These are phyloP conservation scores for Apeltes quadracus DNA, from an alignment of 2,113 vertebrate species.

Conservation along the genomic window DNA sequence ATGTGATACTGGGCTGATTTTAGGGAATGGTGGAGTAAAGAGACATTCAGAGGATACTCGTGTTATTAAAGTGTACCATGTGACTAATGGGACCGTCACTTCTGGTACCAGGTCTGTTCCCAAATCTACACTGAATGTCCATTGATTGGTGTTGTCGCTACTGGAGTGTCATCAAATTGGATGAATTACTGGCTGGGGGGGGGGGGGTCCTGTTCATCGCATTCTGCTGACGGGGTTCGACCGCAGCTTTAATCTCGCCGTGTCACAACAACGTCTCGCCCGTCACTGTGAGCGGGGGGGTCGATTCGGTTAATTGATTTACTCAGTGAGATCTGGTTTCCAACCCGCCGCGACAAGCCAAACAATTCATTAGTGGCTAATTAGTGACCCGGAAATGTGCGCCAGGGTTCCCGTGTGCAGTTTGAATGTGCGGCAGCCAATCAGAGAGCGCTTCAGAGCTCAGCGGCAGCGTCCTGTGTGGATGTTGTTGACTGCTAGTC, in stretches of 20 bases:
- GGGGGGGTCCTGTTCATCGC: not conserved
- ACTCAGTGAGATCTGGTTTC: not conserved
- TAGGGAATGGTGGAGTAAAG: not conserved
- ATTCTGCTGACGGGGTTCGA: not conserved
- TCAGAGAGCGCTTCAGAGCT: not conserved
- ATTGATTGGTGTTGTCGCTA: not conserved
- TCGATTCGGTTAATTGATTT: not conserved
- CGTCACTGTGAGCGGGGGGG: not conserved
- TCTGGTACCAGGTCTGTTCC: not conserved
- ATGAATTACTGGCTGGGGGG: not conserved
- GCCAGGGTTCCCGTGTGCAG: not conserved
- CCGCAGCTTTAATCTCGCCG: not conserved
- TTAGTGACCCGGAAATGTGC: not conserved
- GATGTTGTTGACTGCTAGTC: conserved; percentile 10
- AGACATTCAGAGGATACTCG: not conserved
- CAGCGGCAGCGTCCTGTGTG: not conserved
- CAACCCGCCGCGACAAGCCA: not conserved
- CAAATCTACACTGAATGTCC: not conserved
- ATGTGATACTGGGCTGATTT: not conserved
- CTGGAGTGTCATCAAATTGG: not conserved
- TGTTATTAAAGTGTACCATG: not conserved
- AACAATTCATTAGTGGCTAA: not conserved
- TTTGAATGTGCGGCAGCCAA: not conserved
- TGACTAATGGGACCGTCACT: not conserved
- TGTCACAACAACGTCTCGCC: not conserved